These are phyloP conservation scores for Mechanitis messenoides DNA, from an alignment of 2,888 invertebrate species.

Conservation along the genomic window DNA sequence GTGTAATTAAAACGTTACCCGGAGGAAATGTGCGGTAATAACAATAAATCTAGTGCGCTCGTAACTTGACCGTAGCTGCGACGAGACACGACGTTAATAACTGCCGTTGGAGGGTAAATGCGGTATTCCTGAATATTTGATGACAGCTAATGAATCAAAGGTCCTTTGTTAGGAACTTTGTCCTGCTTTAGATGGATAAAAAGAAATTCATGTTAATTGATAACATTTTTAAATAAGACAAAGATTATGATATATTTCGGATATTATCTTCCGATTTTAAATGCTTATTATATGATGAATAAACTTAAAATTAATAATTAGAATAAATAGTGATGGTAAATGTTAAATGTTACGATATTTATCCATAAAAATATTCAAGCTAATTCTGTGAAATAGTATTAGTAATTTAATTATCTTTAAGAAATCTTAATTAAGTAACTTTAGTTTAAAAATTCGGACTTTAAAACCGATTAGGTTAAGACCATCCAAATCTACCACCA, in stretches of 20 bases:
- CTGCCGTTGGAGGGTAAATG: constrained; percentile 48
- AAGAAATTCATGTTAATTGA: constrained; percentile 13
- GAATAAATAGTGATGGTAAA: too few relatives aligned
- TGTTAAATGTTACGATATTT: too few relatives aligned
- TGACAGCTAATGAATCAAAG: constrained; percentile 49
- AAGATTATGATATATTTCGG: too few relatives aligned
- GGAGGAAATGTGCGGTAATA: constrained; percentile 74
- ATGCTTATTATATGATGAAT: too few relatives aligned
- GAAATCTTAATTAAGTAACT: too few relatives aligned
- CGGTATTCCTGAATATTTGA: constrained; percentile 49
- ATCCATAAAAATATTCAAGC: too few relatives aligned
- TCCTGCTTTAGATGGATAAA: constrained; percentile 19
- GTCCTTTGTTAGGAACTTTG: constrained; percentile 33
- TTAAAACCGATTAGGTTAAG: neutral
- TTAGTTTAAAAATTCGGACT: too few relatives aligned
- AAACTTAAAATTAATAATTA: too few relatives aligned
- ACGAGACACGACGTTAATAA: constrained; percentile 48
- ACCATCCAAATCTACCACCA: constrained; percentile 8
- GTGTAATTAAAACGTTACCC: constrained; percentile 77
- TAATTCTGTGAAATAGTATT: too few relatives aligned
- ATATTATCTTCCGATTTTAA: too few relatives aligned
- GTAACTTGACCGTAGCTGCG: constrained; percentile 44
- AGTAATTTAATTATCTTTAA: too few relatives aligned
- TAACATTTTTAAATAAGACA: too few relatives aligned
- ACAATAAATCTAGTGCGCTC: constrained; percentile 68